Evolutionary conservation across 2,113 vertebrate genomes (phyloP), one percentile per base, ranked within the genome.

Genomic region (Aphyosemion australe): DNA sequence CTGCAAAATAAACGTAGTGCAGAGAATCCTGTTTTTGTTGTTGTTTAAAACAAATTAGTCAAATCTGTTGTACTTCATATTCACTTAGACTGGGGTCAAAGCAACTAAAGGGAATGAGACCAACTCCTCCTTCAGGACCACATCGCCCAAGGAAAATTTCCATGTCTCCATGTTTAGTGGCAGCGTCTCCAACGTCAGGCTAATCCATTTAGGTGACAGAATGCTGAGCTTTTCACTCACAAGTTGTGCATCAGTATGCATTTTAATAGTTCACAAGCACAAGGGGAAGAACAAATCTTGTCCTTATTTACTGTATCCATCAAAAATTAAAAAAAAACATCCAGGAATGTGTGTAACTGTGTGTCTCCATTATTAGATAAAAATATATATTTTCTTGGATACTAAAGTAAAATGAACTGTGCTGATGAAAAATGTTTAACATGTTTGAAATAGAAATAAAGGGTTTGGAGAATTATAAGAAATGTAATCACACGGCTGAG

Each of bases 141-240:
- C 61, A 78, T 76, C 75, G 34, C 65, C 50, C 47, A 12, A 37
- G 63, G 70, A 68, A 84, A 76, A 84, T 86, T 79, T 80, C 65
- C 82, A 77, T 85, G 62, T 77, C 65, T 78, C 65, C 62, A 73
- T 72, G 68, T 83, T 88, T 76, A 84, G 76, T 82, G 69, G 77
- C 76, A 79, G 78, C 78, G 61, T 83, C 82, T 86, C 57, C 78
- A 57, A 75, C 34, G 9, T 78, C 60, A 34, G 61, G 63, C 63
- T 88, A 89, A 90, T 89, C 72, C 54, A 67, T 76, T 90, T 86
- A 89, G 63, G 53, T 79, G 87, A 84, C 84, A 89, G 75, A 83
- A 69, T 75, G 87, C 86, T 88, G 87, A 89, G 84, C 70, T 84
- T 85, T 89, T 86, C 82, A 82, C 54, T 84, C 62, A 80, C 61